Percentiles rank a stretch among this genome's conserved stretches.
phyloP scores from a whole-genome alignment of 92 coral and sea anemone species.

The Montipora capitata region DNA sequence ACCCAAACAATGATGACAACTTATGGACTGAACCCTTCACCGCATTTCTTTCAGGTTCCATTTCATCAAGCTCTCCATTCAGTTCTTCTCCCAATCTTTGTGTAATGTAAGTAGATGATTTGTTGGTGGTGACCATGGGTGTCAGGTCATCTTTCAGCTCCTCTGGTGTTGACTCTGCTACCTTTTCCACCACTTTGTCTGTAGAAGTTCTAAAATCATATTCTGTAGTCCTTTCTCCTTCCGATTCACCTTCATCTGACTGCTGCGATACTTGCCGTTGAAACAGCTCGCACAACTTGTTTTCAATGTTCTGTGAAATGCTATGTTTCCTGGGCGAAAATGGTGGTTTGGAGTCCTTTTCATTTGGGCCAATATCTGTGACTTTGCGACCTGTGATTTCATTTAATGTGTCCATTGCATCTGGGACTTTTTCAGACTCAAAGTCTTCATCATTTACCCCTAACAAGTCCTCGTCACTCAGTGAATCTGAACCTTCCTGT shows the following conservation, averaged over 20 bases:
- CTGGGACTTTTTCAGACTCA: conserved; percentile 1
- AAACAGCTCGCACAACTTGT: conserved; percentile 76
- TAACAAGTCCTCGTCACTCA: conserved; percentile 25
- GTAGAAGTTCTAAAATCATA: background rate
- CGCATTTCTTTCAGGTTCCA: conserved; percentile 29
- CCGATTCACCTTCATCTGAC: conserved; percentile 38
- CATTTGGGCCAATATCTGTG: background rate
- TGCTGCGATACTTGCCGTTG: conserved; percentile 69
- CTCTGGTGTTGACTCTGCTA: background rate
- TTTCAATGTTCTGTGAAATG: conserved; percentile 86
- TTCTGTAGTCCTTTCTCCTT: conserved; percentile 17
- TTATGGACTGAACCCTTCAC: conserved; percentile 85
- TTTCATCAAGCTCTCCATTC: background rate
- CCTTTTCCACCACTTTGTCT: background rate
- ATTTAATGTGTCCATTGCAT: background rate
- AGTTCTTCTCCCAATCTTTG: background rate
- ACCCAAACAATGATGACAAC: conserved; percentile 86
- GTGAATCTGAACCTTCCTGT: conserved; percentile 39
- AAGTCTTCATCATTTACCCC: background rate
- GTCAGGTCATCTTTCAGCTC: background rate
- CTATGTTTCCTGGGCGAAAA: conserved; percentile 49
- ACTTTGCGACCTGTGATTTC: conserved; percentile 10
- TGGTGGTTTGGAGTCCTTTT: conserved; percentile 1
- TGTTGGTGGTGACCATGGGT: background rate
- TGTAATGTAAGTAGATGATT: background rate